Conservation (phyloP, 1,140 invertebrate genomes). For the Drosophila simulans region DNA sequence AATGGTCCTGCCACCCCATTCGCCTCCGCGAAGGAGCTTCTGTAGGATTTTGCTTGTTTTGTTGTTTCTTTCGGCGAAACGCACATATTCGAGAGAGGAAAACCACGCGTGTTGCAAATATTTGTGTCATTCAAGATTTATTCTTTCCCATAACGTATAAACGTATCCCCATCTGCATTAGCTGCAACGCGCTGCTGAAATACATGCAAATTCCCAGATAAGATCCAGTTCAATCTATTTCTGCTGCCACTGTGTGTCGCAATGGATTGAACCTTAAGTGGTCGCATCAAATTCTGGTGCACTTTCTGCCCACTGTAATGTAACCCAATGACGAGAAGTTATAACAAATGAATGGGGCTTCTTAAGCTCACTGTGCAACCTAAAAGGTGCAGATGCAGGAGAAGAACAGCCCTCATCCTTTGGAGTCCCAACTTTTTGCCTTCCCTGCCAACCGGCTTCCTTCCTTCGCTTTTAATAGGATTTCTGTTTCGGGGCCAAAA, state of each 20-base stretch:
- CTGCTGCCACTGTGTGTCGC: neutral
- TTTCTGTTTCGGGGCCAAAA: conserved; percentile 20
- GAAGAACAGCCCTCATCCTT: too few relatives aligned
- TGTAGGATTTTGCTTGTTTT: conserved; percentile 46
- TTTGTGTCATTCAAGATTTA: conserved; percentile 68
- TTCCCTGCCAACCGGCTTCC: neutral
- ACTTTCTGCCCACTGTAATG: neutral
- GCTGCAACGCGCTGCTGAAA: too few relatives aligned
- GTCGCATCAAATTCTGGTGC: neutral
- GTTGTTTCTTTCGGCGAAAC: conserved; percentile 2
- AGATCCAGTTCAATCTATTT: conserved; percentile 19
- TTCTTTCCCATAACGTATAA: conserved; percentile 51
- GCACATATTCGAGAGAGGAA: conserved; percentile 3
- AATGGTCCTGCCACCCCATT: conserved; percentile 5
- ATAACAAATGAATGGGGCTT: too few relatives aligned
- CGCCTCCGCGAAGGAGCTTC: conserved; percentile 19
- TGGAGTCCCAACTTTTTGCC: neutral
- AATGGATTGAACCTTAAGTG: neutral
- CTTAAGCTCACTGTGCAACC: neutral
- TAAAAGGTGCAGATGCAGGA: neutral
- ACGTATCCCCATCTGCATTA: neutral
- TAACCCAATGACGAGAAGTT: neutral
- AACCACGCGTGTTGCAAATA: conserved; percentile 43
- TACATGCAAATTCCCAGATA: conserved; percentile 5
- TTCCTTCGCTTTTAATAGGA: conserved; percentile 1